Base-by-base conservation (phyloP, 1,140 invertebrate species). In the Idris sp. region DNA sequence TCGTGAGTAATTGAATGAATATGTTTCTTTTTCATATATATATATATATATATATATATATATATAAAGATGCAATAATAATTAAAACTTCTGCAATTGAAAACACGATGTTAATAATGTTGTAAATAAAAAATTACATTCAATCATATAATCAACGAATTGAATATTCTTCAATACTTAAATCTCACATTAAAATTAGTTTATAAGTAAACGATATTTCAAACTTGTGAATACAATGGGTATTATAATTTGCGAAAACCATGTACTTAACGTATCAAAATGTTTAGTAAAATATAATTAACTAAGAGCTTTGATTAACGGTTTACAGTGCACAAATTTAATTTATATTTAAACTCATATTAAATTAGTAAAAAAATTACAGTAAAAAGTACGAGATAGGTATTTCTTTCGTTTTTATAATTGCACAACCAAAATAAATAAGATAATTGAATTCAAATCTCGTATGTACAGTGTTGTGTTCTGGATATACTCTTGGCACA, bases 381-480 rank as follows among this genome's bases (percentile, higher is more conserved):
- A n/a, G n/a, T n/a, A n/a, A n/a, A n/a, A n/a, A n/a, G n/a, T n/a
- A n/a, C n/a, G n/a, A n/a, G n/a, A n/a, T n/a, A n/a, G n/a, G n/a
- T n/a, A n/a, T n/a, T n/a, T n/a, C n/a, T n/a, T n/a, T n/a, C n/a
- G n/a, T n/a, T n/a, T n/a, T n/a, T n/a, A 33, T 41, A 44, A 44
- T 16, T 44, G 41, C 41, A 26, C 14, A 31, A 43, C 33, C 38
- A 33, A 25, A n/a, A 48, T 22, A 61, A 48, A 38, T 15, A 40
- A 36, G 30, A 40, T 28, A 61, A 38, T 48, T 48, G 30, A 48
- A 48, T 38, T 38, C 13, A 38, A 61, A 48, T 48, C 33, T 38
- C 25, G 35, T 46, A 36, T 48, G 46, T 48, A 40, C 33, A 61
- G 30, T 38, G 38, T 48, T 48, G 38, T 61, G 48, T 61, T 48